Evolutionary conservation across 2,888 invertebrate species (phyloP).

Genomic region (Drosophila melanosoma): DNA sequence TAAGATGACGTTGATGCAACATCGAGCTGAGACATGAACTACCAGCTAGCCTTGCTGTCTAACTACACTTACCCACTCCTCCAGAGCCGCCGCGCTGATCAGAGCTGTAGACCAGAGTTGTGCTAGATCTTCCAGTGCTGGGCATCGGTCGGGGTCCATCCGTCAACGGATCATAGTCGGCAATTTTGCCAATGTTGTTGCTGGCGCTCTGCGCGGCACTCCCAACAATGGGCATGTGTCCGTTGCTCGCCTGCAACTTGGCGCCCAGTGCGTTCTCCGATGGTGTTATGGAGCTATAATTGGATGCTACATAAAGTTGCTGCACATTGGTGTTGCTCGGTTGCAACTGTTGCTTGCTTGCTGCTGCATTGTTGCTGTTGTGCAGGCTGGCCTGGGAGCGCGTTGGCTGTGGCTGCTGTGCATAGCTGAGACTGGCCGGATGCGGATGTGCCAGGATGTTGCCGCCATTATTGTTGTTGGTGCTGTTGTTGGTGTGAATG

Average conservation of each 20-base stretch:
- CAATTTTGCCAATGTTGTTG: constrained; percentile 89
- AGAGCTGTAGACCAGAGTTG: constrained; percentile 94
- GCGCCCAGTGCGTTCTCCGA: constrained; percentile 65
- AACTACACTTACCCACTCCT: constrained; percentile 85
- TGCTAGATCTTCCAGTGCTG: constrained; percentile 91
- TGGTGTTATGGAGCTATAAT: constrained; percentile 72
- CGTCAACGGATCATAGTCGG: constrained; percentile 92
- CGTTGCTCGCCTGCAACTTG: constrained; percentile 63
- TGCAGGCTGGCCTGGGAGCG: constrained; percentile 48
- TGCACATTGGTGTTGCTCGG: constrained; percentile 61
- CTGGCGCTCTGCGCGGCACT: constrained; percentile 35
- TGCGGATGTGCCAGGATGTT: constrained; percentile 40
- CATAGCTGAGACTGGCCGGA: constrained; percentile 53
- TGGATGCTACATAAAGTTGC: constrained; percentile 74
- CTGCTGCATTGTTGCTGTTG: constrained; percentile 51
- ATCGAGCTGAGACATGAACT: constrained; percentile 67
- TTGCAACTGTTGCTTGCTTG: constrained; percentile 62
- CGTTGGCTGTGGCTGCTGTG: constrained; percentile 31
- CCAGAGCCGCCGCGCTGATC: constrained; percentile 88
- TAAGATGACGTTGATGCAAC: constrained; percentile 60
- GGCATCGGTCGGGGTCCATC: constrained; percentile 90
- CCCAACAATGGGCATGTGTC: constrained; percentile 48
- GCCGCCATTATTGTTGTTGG: constrained; percentile 57
- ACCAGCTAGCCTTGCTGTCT: constrained; percentile 57
- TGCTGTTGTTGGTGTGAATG: constrained; percentile 53